A percentile compares a stretch with the other conserved stretches of the same genome.
phyloP scores from a whole-genome alignment of 2,888 invertebrate species.

The Idaea aversata region DNA sequence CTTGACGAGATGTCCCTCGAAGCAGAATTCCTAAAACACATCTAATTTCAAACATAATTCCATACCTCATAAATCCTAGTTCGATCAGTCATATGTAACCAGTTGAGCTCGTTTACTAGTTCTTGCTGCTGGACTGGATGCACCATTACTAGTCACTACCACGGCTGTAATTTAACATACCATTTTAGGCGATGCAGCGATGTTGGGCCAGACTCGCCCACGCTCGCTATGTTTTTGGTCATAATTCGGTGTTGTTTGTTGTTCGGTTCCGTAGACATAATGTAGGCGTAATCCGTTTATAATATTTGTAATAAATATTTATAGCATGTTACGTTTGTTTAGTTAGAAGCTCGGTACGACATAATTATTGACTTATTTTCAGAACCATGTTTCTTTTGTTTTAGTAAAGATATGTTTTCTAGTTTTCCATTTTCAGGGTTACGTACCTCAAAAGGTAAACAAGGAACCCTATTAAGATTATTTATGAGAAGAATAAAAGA shows the following conservation, averaged over 20 bases:
- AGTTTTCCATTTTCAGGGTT: too few species aligned
- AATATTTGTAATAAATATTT: not conserved
- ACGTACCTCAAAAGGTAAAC: too few species aligned
- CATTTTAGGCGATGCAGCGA: slow-evolving; percentile 11
- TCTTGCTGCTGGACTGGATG: not conserved
- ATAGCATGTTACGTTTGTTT: not conserved
- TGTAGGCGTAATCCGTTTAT: not conserved
- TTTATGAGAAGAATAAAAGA: too few species aligned
- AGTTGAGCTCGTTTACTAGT: slow-evolving; percentile 3
- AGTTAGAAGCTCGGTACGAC: not conserved
- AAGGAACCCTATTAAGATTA: too few species aligned
- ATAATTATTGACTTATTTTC: not conserved
- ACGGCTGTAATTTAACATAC: slow-evolving; percentile 3
- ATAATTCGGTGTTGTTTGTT: not conserved
- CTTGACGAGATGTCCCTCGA: not conserved
- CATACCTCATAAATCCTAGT: slow-evolving; percentile 10
- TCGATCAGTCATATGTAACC: slow-evolving; percentile 12
- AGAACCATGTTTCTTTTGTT: too few species aligned
- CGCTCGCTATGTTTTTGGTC: slow-evolving; percentile 5
- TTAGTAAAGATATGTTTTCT: too few species aligned
- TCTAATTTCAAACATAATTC: not conserved
- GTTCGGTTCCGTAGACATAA: not conserved
- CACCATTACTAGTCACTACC: not conserved
- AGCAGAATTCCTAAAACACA: not conserved
- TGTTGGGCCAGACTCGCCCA: slow-evolving; percentile 16